These are phyloP conservation scores for Hypotaenidia okinawae DNA, from an alignment of 2,797 vertebrate species.

Conservation along the genomic window DNA sequence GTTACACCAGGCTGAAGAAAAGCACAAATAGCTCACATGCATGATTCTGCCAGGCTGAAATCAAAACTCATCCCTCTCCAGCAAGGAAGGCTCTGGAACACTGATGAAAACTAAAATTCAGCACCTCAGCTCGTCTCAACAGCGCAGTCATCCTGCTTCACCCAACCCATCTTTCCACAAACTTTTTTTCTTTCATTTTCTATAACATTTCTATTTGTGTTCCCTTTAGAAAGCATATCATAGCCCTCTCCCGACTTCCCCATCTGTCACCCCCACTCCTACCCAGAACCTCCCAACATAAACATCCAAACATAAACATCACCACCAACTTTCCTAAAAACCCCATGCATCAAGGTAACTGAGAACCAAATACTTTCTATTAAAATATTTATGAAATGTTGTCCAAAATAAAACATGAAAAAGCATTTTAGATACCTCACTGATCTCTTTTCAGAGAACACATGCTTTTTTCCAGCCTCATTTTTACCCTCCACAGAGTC, in stretches of 20 bases:
- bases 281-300: neutral
- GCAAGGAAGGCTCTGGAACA: neutral
- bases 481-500: neutral
- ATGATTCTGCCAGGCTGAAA: neutral
- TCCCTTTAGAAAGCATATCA: conserved; percentile 4
- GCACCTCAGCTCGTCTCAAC: neutral
- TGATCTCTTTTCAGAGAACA: neutral
- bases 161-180: neutral
- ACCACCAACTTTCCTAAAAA: conserved; percentile 1
- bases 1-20: neutral
- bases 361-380: neutral
- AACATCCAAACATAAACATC: neutral
- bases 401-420: neutral
- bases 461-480: neutral
- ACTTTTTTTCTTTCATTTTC: neutral
- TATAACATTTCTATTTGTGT: neutral
- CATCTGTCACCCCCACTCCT: conserved; percentile 14
- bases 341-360: neutral
- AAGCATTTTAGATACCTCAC: neutral
- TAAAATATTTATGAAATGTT: neutral
- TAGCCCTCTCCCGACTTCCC: conserved; percentile 8
- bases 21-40: neutral
- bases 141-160: neutral
- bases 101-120: rapidly evolving
- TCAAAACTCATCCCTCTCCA: neutral